Evolutionary conservation across 2,888 invertebrate species (phyloP).

Genomic region (Apocheima hispidaria): DNA sequence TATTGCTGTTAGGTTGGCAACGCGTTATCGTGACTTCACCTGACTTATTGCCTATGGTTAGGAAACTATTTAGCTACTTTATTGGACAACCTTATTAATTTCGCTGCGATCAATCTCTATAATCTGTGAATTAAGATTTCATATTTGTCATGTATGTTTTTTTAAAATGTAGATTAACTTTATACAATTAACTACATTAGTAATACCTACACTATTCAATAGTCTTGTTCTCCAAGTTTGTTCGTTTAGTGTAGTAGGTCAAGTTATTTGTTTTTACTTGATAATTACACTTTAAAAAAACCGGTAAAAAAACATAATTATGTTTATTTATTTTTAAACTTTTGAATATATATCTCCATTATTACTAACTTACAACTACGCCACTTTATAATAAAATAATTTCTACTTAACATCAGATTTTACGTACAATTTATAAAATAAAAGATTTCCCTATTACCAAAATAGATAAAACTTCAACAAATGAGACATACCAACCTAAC

Average conservation of each 20-base stretch:
- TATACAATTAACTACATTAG: no score
- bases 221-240: no score
- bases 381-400: neutral
- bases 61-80: neutral
- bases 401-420: neutral
- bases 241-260: no score
- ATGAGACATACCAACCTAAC: slow-evolving; percentile 17
- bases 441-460: neutral
- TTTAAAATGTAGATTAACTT: no score
- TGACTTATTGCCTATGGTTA: slow-evolving; percentile 3
- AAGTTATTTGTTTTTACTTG: no score
- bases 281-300: no score
- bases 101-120: no score
- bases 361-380: neutral
- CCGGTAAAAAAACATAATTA: no score
- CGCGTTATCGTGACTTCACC: slow-evolving; percentile 10
- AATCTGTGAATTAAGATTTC: no score
- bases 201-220: no score
- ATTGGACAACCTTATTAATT: neutral
- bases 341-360: neutral
- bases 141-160: no score
- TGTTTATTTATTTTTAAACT: no score
- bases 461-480: slow-evolving; percentile 10
- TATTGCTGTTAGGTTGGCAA: slow-evolving; percentile 31
- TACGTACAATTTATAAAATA: neutral